phyloP scores from a whole-genome alignment of 1,140 invertebrate species.

The Trichonephila clavata region DNA sequence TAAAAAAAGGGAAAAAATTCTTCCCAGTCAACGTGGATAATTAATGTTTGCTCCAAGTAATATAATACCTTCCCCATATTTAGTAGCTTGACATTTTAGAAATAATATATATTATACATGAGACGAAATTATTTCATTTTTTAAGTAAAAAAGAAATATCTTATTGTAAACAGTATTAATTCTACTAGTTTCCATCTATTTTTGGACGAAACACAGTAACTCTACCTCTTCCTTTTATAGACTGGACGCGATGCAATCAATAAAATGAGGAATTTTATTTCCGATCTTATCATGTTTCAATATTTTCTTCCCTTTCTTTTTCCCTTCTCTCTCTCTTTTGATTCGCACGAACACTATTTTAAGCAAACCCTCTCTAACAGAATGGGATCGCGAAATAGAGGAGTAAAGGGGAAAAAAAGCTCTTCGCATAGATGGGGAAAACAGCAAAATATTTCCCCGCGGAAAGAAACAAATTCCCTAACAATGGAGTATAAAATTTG shows the following conservation, averaged over 20 bases:
- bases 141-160: no score
- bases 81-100: no score
- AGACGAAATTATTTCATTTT: no score
- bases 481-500: constrained; percentile 30
- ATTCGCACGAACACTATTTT: constrained; percentile 8
- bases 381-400: background rate
- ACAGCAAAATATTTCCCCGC: constrained; percentile 24
- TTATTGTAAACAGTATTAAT: no score
- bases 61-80: no score
- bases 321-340: background rate
- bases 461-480: constrained; percentile 32
- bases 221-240: background rate
- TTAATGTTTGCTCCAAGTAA: no score
- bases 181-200: background rate
- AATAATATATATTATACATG: no score
- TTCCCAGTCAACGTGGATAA: no score
- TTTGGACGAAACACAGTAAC: background rate
- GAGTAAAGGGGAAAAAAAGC: background rate
- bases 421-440: background rate
- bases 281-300: background rate
- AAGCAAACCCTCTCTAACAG: background rate
- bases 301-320: background rate
- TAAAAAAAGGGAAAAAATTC: no score
- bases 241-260: background rate
- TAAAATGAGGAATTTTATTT: constrained; percentile 12